Base-by-base conservation (phyloP, 1,140 invertebrate genomes). In the Drosophila leontia region DNA sequence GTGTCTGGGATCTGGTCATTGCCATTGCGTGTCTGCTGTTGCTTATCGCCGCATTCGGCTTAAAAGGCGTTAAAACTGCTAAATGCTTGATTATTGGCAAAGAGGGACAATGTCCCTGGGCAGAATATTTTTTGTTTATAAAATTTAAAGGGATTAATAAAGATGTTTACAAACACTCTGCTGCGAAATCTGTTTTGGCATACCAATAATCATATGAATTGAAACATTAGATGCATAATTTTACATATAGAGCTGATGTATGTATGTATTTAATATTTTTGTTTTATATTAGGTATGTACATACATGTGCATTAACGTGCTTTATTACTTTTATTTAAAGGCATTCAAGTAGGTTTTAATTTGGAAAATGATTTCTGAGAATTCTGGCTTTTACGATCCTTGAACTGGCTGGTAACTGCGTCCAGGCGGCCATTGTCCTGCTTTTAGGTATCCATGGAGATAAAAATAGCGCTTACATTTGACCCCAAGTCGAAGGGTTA, bases 41-140 rank as follows among this genome's bases (percentile, higher is more conserved):
- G 55, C 80, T 80, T 87, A 87, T 87, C 79, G 76, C 79, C 17
- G 45, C 29, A 26, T 48, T 51, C 58, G 60, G 55, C 65, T 69
- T 63, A 71, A 75, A 75, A 84, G 84, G 84, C 81, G 84, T 88
- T 78, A 75, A 84, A 87, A 75, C 69, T 74, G 84, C 80, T 84
- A 84, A 87, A 88, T 78, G 81, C 78, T 81, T 58, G 80, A 74
- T 80, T 88, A 87, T 88, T 83, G 80, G 75, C 68, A 37, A 32
- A 35, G 13, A 67, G 68, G 62, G 51, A 78, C 53, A 65, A 39
- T 77, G 35, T 56, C 53, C 47, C 26, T n/a, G 4, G 17, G 17
- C 13, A 12, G 2, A 69, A 57, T 19, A 57, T 41, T 8, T 11
- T 41, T 45, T 45, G n/a, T 5, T 23, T 23, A 55, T 53, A 67